Evolutionary conservation across 2,888 invertebrate genomes (phyloP), one percentile per base, ranked within the genome.

Genomic region (Ochropleura leucogaster): DNA sequence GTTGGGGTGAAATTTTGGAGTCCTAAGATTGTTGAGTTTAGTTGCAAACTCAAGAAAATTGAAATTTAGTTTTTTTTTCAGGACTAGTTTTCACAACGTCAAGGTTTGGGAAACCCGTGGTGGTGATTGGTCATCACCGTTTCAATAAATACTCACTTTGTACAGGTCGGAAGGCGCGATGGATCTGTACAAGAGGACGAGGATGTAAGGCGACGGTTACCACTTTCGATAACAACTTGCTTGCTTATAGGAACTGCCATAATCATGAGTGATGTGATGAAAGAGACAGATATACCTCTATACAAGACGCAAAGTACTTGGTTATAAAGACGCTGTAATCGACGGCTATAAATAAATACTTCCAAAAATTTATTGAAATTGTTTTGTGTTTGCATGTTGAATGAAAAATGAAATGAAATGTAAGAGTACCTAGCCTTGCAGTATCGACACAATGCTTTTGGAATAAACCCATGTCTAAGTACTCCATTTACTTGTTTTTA

Each of bases 91-190:
- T 76, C 62, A 63, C 76, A 20, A 77, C 30, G 10, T 77, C 76
- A 9, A 68, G 76, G 62, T 76, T 68, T 18, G 74, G 74, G 8
- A 75, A 75, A 40, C 74, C 74, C 8, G 74, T 74, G 57, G 55
- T 74, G 44, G 55, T 59, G 10, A 49, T 89, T 2, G 89, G 88
- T 0, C 63, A 69, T 7, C 87, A 92, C 72, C 80, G 89, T 10
- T 93, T 73, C 75, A 87, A 90, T 75, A 89, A 86, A 72, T 85
- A 85, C 68, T 66, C 72, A 60, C 80, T 72, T 0, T 86, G 81
- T 57, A 84, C 60, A 1, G 88, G 90, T 0, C 60, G 79, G 3
- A 86, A 71, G 46, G 85, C 53, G 16, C 80, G 86, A 44, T 91
- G 91, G 92, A 66, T 65, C 3, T 91, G 91, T 71, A 72, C 78